Conservation (phyloP, 2,888 invertebrate species). For the Antheraea assamensis region DNA sequence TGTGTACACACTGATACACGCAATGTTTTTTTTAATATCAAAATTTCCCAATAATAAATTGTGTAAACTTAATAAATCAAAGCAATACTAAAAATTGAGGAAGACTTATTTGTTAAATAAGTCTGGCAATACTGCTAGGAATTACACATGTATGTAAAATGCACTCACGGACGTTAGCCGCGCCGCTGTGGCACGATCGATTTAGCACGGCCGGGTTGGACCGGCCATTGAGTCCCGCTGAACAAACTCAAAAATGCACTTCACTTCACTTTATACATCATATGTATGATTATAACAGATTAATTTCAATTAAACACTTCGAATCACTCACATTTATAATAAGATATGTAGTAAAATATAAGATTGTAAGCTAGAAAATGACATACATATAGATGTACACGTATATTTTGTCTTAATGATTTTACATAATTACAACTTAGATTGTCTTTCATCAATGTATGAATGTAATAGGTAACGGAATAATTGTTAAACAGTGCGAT, state of each 20-base stretch:
- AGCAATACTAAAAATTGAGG: neutral
- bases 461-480: conserved; percentile 8
- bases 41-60: too few relatives aligned
- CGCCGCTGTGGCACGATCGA: conserved; percentile 67
- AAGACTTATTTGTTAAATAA: neutral
- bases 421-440: neutral
- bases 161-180: conserved; percentile 60
- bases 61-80: neutral
- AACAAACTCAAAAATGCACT: conserved; percentile 41
- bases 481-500: conserved; percentile 24
- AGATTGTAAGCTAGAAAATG: neutral
- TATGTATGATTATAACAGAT: neutral
- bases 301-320: conserved; percentile 24
- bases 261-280: conserved; percentile 46
- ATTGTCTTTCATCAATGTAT: neutral
- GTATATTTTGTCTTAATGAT: neutral
- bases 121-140: conserved; percentile 10
- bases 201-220: conserved; percentile 62
- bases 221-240: conserved; percentile 53
- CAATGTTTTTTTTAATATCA: too few relatives aligned
- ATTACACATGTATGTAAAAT: conserved; percentile 35
- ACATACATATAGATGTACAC: neutral
- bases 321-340: conserved; percentile 17
- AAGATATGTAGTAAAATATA: neutral
- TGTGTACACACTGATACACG: too few relatives aligned